Percentiles rank a stretch among this genome's conserved stretches.
phyloP scores from a whole-genome alignment of 2,888 invertebrate genomes.

The Tiliacea aurago region DNA sequence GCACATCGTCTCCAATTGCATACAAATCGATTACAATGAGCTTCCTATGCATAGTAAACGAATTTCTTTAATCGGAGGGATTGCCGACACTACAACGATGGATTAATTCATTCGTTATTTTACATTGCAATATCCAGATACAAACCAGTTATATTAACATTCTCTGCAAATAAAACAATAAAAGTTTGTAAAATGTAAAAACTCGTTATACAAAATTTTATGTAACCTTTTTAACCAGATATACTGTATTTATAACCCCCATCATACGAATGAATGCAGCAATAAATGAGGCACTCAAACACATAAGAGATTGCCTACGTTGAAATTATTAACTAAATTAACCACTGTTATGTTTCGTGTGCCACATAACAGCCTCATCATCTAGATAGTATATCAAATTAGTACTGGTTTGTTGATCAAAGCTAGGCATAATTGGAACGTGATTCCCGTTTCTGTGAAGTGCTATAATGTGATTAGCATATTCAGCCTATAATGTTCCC shows the following conservation, averaged over 20 bases:
- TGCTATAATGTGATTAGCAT: too few relatives aligned
- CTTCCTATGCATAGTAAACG: not conserved
- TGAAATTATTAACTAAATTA: not conserved
- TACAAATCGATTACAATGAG: constrained; percentile 4
- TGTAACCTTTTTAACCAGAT: not conserved
- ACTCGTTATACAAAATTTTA: not conserved
- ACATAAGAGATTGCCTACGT: not conserved
- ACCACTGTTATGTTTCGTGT: not conserved
- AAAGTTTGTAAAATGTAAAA: not conserved
- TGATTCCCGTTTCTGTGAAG: too few relatives aligned
- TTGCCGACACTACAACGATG: too few relatives aligned
- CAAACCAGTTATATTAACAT: not conserved
- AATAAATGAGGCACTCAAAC: not conserved
- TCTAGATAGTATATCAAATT: not conserved
- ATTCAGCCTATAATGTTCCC: too few relatives aligned
- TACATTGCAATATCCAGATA: not conserved
- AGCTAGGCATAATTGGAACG: too few relatives aligned
- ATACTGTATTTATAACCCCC: not conserved
- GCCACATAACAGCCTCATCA: not conserved
- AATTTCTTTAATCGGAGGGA: too few relatives aligned
- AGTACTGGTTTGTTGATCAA: not conserved
- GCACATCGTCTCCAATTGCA: not conserved
- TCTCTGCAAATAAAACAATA: not conserved
- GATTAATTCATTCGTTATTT: not conserved
- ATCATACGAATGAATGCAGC: not conserved